Evolutionary conservation across 2,113 vertebrate species (phyloP).

Genomic region (Melanotaenia duboulayi): DNA sequence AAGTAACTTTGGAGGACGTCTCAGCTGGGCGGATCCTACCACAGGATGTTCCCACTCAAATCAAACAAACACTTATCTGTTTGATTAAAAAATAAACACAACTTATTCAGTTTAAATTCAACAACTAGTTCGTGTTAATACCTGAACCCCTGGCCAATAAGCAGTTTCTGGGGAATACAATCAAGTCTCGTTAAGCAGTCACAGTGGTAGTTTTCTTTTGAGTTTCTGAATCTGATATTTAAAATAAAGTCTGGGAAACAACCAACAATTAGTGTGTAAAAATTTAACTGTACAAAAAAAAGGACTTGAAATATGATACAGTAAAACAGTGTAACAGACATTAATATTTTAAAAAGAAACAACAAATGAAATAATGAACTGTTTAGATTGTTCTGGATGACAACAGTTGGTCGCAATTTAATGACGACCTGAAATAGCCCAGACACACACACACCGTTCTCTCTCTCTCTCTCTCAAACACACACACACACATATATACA

Average conservation of each 20-base stretch:
- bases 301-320: not conserved
- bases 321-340: not conserved
- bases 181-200: not conserved
- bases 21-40: not conserved
- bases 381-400: not conserved
- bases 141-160: constrained; percentile 8
- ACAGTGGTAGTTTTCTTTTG: not conserved
- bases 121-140: not conserved
- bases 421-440: constrained; percentile 35
- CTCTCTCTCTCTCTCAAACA: not conserved
- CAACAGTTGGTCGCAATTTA: constrained; percentile 43
- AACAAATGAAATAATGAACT: constrained; percentile 9
- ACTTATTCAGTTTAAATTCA: not conserved
- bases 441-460: constrained; percentile 17
- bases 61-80: not conserved
- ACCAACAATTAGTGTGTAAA: not conserved
- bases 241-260: not conserved
- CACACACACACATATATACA: not conserved
- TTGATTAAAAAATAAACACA: not conserved
- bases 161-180: not conserved
- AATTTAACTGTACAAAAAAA: not conserved
- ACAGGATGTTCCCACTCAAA: not conserved
- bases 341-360: constrained; percentile 4
- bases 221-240: not conserved
- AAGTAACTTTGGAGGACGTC: no score